Evolutionary conservation across 2,113 vertebrate species (phyloP), one percentile per base, ranked within the genome.

Genomic region (Seriola rivoliana): DNA sequence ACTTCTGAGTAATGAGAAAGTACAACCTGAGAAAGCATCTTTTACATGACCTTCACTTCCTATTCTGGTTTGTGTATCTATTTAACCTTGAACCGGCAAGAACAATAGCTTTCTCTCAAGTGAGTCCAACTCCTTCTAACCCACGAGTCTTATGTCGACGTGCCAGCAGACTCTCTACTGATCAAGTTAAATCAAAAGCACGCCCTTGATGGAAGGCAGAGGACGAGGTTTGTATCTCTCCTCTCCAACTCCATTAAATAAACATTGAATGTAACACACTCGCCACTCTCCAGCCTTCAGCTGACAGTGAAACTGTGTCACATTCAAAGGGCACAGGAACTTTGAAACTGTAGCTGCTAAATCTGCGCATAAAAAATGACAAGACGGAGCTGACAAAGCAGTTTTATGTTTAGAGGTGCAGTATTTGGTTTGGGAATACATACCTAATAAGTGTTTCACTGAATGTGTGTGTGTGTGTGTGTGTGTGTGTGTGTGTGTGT

Each of bases 201-300:
- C 23, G 79, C 7, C 82, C 82, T 90, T 81, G 55, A 65, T 10
- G 64, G 12, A 42, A 74, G 54, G 36, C 58, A 4, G 78, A 67
- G 82, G 85, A 76, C 73, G 67, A 42, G 29, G 71, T 85, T 79
- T 67, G 46, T 4, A 48, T 48, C 58, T 79, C 74, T 48, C 59
- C 17, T 65, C 73, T 67, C 66, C 71, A 65, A 25, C 77, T 85
- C 73, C 13, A 75, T 88, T 77, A 83, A 78, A 83, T 76, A 85
- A 90, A 88, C 81, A 85, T 74, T 12, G 60, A 79, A 70, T 55
- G 72, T 63, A 50, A 34, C 64, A 40, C 14, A 12, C 46, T 63
- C 46, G 42, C 34, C 70, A 44, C 54, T 68, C 46, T 63, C 34
- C 65, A 36, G 52, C 68, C 68, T 65, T 63, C 78, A 60, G 54